A percentile compares a stretch with the other conserved stretches of the same genome.
Conservation (phyloP, 2,113 vertebrate genomes). For the Sylvia atricapilla region DNA sequence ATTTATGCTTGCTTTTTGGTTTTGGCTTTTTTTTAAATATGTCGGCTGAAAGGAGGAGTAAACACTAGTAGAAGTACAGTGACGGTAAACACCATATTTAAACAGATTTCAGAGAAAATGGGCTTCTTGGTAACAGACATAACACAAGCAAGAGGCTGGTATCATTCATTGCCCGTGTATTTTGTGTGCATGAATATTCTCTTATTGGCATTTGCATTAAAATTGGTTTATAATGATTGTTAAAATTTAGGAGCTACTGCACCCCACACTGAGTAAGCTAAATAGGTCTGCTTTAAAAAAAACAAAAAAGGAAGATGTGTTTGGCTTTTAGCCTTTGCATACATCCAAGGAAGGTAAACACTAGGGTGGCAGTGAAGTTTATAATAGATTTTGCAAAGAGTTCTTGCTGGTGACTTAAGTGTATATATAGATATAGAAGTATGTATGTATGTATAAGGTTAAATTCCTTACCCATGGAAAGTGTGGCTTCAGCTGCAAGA, state of each 20-base stretch:
- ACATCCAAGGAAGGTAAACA: background rate
- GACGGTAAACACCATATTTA: slow-evolving; percentile 8
- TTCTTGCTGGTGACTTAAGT: background rate
- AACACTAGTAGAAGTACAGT: slow-evolving; percentile 2
- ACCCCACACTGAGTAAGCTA: background rate
- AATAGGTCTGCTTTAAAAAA: background rate
- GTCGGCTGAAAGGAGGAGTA: slow-evolving; percentile 34
- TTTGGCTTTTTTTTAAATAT: background rate
- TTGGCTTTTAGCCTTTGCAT: background rate
- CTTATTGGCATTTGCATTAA: slow-evolving; percentile 1
- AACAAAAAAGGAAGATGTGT: background rate
- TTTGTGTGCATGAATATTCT: background rate
- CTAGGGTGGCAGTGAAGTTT: slow-evolving; percentile 22
- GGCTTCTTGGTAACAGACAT: background rate
- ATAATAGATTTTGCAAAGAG: background rate
- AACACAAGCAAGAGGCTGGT: background rate
- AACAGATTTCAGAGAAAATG: slow-evolving; percentile 23
- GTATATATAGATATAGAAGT: accelerated
- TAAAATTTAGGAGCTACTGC: background rate
- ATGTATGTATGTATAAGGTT: background rate
- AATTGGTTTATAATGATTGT: background rate
- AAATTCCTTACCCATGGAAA: background rate
- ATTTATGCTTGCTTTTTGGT: slow-evolving; percentile 26
- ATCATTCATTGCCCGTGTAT: background rate
- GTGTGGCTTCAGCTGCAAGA: background rate